These are phyloP conservation scores for Drosophila lowei DNA, from an alignment of 1,140 invertebrate genomes.

Conservation along the genomic window DNA sequence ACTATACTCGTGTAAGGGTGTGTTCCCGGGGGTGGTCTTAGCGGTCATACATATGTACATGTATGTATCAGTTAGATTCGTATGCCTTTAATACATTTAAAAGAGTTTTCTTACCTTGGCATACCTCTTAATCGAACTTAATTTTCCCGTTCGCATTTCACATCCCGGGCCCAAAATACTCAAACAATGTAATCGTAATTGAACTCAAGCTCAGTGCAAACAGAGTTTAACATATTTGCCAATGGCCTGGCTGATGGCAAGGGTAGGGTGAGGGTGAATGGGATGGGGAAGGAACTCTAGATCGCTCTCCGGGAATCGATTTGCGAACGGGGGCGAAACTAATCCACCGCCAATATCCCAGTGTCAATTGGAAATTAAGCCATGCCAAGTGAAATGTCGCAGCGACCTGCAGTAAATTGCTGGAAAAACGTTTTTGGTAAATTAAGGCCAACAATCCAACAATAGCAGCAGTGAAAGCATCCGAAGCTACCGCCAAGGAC, in stretches of 20 bases:
- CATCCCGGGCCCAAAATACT: not conserved
- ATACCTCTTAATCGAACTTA: slow-evolving; percentile 14
- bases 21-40: too few species aligned
- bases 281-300: too few species aligned
- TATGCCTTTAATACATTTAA: too few species aligned
- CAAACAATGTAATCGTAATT: slow-evolving; percentile 4
- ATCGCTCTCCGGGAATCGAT: slow-evolving; percentile 14
- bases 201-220: slow-evolving; percentile 10
- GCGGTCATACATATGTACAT: too few species aligned
- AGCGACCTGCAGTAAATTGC: slow-evolving; percentile 17
- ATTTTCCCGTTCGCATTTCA: not conserved
- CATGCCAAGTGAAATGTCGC: slow-evolving; percentile 39
- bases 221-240: slow-evolving; percentile 18
- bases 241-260: slow-evolving; percentile 1
- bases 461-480: slow-evolving; percentile 40
- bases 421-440: slow-evolving; percentile 37
- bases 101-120: not conserved
- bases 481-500: slow-evolving; percentile 27
- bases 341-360: slow-evolving; percentile 23
- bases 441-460: slow-evolving; percentile 60
- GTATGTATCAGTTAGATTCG: too few species aligned
- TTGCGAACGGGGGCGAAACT: slow-evolving; percentile 12
- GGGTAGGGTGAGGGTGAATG: too few species aligned
- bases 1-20: too few species aligned
- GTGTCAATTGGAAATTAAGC: slow-evolving; percentile 59